These are phyloP conservation scores for Neogobius melanostomus DNA, from an alignment of 2,113 vertebrate species.

Conservation along the genomic window DNA sequence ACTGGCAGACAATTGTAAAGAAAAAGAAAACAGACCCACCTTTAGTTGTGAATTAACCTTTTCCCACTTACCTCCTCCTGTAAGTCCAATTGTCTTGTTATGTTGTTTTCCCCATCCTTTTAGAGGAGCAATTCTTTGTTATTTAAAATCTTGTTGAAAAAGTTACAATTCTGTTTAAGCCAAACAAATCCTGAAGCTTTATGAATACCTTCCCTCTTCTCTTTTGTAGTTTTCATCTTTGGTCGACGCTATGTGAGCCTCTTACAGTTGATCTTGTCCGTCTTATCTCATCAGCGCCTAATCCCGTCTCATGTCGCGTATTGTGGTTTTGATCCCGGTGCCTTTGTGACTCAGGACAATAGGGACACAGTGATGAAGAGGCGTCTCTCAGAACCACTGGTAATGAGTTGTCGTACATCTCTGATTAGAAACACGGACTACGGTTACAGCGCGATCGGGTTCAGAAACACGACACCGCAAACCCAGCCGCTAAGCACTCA, in stretches of 20 bases:
- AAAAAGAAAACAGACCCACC: too few species aligned
- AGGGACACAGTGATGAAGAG: background rate
- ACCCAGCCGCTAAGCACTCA: background rate
- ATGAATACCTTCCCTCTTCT: too few species aligned
- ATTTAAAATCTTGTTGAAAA: too few species aligned
- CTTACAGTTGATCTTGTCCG: background rate
- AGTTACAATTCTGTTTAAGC: too few species aligned
- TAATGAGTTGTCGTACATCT: conserved; percentile 1
- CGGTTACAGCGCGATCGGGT: background rate
- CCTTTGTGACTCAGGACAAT: background rate
- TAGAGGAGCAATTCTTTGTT: too few species aligned
- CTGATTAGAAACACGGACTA: background rate
- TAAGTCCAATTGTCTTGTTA: too few species aligned
- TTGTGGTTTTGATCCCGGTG: background rate
- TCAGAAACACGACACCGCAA: background rate
- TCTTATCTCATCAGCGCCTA: background rate
- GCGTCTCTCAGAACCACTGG: background rate
- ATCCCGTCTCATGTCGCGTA: conserved; percentile 3
- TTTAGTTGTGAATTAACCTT: too few species aligned
- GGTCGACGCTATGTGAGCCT: background rate
- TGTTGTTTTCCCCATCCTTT: too few species aligned
- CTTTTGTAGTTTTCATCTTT: too few species aligned
- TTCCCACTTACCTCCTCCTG: too few species aligned
- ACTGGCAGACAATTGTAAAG: too few species aligned
- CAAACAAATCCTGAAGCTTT: too few species aligned